phyloP scores from a whole-genome alignment of 2,797 vertebrate genomes.

The Sebastes hopkinsi region DNA sequence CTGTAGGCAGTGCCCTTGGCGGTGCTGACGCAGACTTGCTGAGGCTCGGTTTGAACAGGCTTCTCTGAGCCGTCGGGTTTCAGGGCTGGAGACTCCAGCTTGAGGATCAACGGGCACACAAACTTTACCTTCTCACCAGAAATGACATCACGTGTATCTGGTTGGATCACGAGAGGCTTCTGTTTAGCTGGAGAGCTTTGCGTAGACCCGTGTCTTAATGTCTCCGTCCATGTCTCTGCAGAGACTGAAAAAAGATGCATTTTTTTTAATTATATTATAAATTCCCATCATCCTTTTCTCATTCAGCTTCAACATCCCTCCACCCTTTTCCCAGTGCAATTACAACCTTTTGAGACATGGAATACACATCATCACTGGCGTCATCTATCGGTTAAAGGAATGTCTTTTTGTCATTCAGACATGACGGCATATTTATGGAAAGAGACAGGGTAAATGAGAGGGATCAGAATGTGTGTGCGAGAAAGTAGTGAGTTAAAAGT shows the following conservation, averaged over 20 bases:
- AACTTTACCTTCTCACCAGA: constrained; percentile 45
- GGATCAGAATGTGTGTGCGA: neutral
- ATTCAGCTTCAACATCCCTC: neutral
- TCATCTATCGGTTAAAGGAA: neutral
- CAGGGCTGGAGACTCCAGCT: constrained; percentile 11
- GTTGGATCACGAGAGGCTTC: constrained; percentile 48
- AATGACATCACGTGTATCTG: neutral
- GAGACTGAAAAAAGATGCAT: constrained; percentile 8
- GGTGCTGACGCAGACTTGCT: constrained; percentile 57
- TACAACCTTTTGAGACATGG: neutral
- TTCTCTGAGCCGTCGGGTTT: constrained; percentile 22
- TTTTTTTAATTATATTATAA: neutral
- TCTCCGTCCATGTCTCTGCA: constrained; percentile 2
- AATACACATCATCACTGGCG: neutral
- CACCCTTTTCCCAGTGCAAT: neutral
- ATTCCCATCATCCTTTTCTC: neutral
- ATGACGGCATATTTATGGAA: neutral
- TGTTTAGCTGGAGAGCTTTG: constrained; percentile 11
- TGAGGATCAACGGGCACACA: constrained; percentile 63
- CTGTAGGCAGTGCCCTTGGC: constrained; percentile 59
- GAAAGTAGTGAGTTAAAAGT: neutral
- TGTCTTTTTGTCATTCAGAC: neutral
- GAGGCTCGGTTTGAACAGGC: constrained; percentile 46
- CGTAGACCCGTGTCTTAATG: neutral
- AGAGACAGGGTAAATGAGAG: neutral